These are phyloP conservation scores for Apodemia duryi DNA, from an alignment of 2,888 invertebrate species.

Conservation along the genomic window DNA sequence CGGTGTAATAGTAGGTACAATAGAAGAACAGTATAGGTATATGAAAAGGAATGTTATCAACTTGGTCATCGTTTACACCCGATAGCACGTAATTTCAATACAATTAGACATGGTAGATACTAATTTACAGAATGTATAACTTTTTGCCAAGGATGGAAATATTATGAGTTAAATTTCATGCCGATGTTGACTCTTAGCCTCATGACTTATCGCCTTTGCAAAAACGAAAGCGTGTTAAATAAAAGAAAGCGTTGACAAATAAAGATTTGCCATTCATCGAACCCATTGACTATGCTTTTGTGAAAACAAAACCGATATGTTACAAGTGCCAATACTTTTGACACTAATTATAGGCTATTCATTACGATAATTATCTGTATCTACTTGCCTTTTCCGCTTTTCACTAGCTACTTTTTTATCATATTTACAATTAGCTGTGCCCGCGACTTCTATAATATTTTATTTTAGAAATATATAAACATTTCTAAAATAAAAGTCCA, in stretches of 20 bases:
- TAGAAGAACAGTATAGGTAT: neutral
- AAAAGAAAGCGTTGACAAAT: constrained; percentile 19
- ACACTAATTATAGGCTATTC: neutral
- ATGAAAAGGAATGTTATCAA: constrained; percentile 11
- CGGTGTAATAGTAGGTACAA: neutral
- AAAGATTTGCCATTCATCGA: constrained; percentile 17
- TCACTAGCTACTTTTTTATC: no score
- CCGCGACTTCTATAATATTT: no score
- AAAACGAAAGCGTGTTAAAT: constrained; percentile 12
- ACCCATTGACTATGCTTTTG: constrained; percentile 10
- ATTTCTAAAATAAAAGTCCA: no score
- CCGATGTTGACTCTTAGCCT: constrained; percentile 1
- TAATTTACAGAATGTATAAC: constrained; percentile 50
- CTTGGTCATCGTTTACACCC: constrained; percentile 12
- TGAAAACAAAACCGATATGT: constrained; percentile 4
- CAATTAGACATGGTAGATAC: constrained; percentile 50
- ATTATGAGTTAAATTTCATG: constrained; percentile 34
- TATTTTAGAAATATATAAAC: no score
- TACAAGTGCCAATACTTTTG: constrained; percentile 10
- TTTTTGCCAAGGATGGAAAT: constrained; percentile 46
- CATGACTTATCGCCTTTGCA: constrained; percentile 5
- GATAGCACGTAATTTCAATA: constrained; percentile 38
- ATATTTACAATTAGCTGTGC: no score
- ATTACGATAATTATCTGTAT: neutral
- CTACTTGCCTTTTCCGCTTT: no score